Base-by-base conservation (phyloP, 2,797 vertebrate species). In the Molossus alvarezi region DNA sequence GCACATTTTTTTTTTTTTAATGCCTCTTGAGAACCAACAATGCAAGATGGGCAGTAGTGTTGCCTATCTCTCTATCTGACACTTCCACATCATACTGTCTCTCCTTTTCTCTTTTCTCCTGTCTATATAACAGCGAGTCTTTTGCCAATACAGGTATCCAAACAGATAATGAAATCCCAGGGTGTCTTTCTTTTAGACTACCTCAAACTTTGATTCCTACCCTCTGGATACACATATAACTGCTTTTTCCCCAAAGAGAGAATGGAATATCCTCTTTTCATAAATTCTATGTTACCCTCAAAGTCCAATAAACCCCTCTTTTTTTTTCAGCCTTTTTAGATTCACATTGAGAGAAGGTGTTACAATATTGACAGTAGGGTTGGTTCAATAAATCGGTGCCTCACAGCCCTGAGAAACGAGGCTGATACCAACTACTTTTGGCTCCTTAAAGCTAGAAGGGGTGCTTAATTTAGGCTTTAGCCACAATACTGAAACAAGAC, bases 1-100 rank as follows among this genome's bases (percentile, higher is more conserved):
- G 64, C 14, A 79, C 57, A 51, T 14, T 80, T 85, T 90, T 93
- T 90, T 90, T 48, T 77, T 93, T 90, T 90, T 48, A 57, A 45
- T 82, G 73, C 45, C 6, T 77, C 21, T 79, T 83, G 69, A 45
- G 57, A 94, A 48, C 14, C 20, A 83, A 82, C 37, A 76, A 83
- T 33, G 82, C 53, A 71, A 62, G 69, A 11, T 65, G 58, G 55
- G 20, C 17, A 20, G 17, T 51, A 75, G 21, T 75, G 60, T 86
- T 86, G 53, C 27, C 51, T 62, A 4, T 18, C 9, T 93, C 12
- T 53, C 67, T 80, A 6, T 23, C 25, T 77, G 71, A 51, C 3
- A 21, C 48, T 88, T 88, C 9, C 27, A 9, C 10, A 79, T 48
- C 64, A 72, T 41, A 65, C 1, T 57, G 23, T 57, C 1, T 62